A percentile compares a stretch with the other conserved stretches of the same genome.
Conservation (phyloP, 1,140 invertebrate species). For the Drosophila sp. region DNA sequence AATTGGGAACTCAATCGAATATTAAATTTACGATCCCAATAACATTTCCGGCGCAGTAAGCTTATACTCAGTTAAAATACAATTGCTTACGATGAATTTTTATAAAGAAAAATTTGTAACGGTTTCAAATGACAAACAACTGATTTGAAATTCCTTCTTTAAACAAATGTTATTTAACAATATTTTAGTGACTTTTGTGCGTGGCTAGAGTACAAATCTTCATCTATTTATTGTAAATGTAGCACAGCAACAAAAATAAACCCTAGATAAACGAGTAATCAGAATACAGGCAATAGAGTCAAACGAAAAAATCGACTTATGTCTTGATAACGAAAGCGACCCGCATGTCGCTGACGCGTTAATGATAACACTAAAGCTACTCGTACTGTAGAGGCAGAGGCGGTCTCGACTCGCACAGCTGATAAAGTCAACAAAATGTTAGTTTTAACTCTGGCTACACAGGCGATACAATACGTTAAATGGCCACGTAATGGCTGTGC, state of each 20-base stretch:
- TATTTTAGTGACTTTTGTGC: constrained; percentile 1
- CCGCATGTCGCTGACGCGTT: constrained; percentile 48
- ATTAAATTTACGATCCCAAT: not conserved
- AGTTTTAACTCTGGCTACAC: constrained; percentile 21
- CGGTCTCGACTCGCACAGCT: constrained; percentile 27
- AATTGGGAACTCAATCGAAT: too few relatives aligned
- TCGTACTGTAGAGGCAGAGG: not conserved
- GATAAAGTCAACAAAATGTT: constrained; percentile 45
- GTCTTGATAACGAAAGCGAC: constrained; percentile 46
- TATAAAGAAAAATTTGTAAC: not conserved
- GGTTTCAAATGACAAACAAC: constrained; percentile 26
- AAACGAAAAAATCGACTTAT: constrained; percentile 33
- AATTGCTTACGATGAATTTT: constrained; percentile 12
- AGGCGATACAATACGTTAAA: constrained; percentile 18
- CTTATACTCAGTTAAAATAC: not conserved
- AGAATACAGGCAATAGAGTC: constrained; percentile 16
- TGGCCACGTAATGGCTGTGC: constrained; percentile 54
- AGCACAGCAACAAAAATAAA: constrained; percentile 27
- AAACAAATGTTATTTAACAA: constrained; percentile 9
- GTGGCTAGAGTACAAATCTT: constrained; percentile 1
- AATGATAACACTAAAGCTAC: constrained; percentile 40
- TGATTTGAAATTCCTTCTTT: not conserved
- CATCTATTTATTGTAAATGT: not conserved
- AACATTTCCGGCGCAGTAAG: constrained; percentile 11
- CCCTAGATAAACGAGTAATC: constrained; percentile 41